phyloP scores from a whole-genome alignment of 2,888 invertebrate genomes.

The Tipula confusa region DNA sequence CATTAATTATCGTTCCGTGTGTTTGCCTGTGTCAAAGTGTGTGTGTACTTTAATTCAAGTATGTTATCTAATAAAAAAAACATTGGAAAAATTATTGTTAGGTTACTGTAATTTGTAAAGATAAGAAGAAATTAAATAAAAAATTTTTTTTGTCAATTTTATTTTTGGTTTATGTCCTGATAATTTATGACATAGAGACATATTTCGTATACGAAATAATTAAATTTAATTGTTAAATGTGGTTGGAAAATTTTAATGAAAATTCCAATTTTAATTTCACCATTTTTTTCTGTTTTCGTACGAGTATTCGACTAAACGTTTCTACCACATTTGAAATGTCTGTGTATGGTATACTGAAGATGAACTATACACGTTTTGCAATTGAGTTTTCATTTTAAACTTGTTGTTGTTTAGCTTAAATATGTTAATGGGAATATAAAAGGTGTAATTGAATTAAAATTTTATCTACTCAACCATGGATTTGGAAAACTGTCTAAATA shows the following conservation, averaged over 20 bases:
- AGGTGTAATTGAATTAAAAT: constrained; percentile 3
- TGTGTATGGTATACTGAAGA: not conserved
- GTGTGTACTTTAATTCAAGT: not conserved
- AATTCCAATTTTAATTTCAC: not conserved
- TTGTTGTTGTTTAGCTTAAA: not conserved
- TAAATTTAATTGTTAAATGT: constrained; percentile 20
- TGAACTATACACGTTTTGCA: not conserved
- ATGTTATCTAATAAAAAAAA: not conserved
- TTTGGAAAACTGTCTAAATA: not conserved
- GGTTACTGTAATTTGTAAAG: not conserved
- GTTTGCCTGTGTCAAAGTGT: not conserved
- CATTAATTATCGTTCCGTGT: not conserved
- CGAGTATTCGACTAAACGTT: not conserved
- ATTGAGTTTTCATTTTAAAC: not conserved
- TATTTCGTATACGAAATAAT: not conserved
- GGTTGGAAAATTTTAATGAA: constrained; percentile 14
- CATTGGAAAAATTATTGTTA: not conserved
- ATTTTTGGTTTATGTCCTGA: constrained; percentile 16
- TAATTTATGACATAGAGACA: not conserved
- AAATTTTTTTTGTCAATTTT: constrained; percentile 6
- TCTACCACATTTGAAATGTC: not conserved
- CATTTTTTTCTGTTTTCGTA: not conserved
- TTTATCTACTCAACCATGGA: not conserved
- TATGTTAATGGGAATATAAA: not conserved
- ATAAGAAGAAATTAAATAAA: not conserved